Base-by-base conservation (phyloP, 2,888 invertebrate species). In the Eupithecia pulchellata region DNA sequence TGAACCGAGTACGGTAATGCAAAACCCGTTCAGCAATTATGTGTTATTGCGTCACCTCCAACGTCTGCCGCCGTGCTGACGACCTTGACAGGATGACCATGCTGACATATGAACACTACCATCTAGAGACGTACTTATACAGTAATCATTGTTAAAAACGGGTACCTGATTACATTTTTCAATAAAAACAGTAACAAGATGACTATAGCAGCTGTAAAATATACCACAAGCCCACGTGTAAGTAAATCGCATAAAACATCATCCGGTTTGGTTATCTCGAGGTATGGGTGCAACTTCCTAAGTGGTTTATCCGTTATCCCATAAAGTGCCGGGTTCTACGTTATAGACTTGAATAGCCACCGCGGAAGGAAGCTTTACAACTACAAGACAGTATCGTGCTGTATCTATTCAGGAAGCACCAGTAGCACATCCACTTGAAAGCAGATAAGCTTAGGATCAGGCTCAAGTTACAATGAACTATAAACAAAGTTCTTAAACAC, bases 281-380 rank as follows among this genome's bases (percentile, higher is more conserved):
- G 71, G 78, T 82, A 80, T 84, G 84, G 84, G 81, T 81, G 82
- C 80, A 79, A 86, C 86, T 86, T 89, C 88, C 84, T 89, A 86
- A 92, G 90, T 90, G 88, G 86, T 86, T 89, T 87, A 91, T 89
- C 88, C 89, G 86, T 84, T 89, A 86, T 87, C 84, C 86, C 82
- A 82, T 78, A 73, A 63, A 79, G 79, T 76, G 77, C 77, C 57
- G 36, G 68, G 64, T 42, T 36, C 67, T 72, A 27, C 57, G 64
- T 64, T 65, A 39, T 47, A 81, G 81, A 79, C 78, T 81, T 83
- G 78, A 83, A 83, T 81, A 82, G 81, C 75, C 76, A 82, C 84
- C 82, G 79, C 87, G 92, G 90, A 92, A 91, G 93, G 92, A 93
- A 93, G 92, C 91, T 87, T 87, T 90, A 91, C 86, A 89, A 86